Evolutionary conservation across 2,888 invertebrate species (phyloP).

Genomic region (Lapara coniferarum): DNA sequence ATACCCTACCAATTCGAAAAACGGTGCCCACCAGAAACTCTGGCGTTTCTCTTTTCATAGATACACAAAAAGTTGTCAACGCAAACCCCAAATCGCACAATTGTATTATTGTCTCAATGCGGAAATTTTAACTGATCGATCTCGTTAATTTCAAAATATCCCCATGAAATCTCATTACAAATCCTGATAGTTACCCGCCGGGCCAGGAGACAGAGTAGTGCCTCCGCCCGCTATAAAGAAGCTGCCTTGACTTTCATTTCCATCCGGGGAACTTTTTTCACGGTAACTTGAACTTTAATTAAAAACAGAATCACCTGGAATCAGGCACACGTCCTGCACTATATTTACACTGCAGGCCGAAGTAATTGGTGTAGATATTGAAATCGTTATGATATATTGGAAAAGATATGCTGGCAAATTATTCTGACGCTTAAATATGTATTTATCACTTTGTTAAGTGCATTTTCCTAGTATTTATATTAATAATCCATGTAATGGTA

Average conservation of each 20-base stretch:
- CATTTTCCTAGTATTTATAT: too few relatives aligned
- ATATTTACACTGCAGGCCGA: conserved; percentile 48
- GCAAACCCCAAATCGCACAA: too few relatives aligned
- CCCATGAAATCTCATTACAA: not conserved
- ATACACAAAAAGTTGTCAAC: too few relatives aligned
- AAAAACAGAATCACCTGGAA: conserved; percentile 67
- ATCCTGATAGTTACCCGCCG: not conserved
- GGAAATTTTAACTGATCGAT: not conserved
- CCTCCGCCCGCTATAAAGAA: conserved; percentile 8
- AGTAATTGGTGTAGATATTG: conserved; percentile 27
- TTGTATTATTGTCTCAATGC: too few relatives aligned
- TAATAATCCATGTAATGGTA: too few relatives aligned
- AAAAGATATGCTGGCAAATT: not conserved
- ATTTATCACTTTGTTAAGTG: not conserved
- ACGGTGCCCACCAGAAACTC: too few relatives aligned
- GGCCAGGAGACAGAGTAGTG: not conserved
- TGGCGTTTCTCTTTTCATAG: too few relatives aligned
- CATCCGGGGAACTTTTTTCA: conserved; percentile 69
- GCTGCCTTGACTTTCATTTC: conserved; percentile 54
- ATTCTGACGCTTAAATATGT: not conserved
- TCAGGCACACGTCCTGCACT: conserved; percentile 41
- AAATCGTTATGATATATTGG: not conserved
- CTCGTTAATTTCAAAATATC: not conserved
- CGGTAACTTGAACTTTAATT: conserved; percentile 78
- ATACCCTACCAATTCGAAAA: too few relatives aligned